Percentiles rank a stretch among this genome's conserved stretches.
phyloP scores from a whole-genome alignment of 1,140 invertebrate species.

The Battus philenor region DNA sequence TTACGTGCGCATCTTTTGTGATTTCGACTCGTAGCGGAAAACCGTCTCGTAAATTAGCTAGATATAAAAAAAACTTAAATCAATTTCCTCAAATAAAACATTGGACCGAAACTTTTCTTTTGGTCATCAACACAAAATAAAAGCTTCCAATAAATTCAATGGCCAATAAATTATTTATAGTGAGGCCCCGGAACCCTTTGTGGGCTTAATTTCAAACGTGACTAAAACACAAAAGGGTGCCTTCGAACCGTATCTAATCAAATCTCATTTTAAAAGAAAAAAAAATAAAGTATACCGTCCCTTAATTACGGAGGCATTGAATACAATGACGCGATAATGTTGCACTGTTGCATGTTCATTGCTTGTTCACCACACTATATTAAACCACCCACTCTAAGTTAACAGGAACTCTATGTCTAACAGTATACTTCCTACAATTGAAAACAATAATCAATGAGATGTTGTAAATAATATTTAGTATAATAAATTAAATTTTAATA shows the following conservation, averaged over 20 bases:
- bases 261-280: conserved; percentile 27
- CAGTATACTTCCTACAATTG: too few relatives aligned
- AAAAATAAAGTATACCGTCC: conserved; percentile 19
- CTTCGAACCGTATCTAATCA: conserved; percentile 26
- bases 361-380: neutral
- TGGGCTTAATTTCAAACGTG: conserved; percentile 27
- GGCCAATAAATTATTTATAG: conserved; percentile 21
- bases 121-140: conserved; percentile 17
- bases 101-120: conserved; percentile 4
- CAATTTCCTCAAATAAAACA: conserved; percentile 13
- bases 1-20: conserved; percentile 3
- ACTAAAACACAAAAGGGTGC: conserved; percentile 28
- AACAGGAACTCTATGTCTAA: too few relatives aligned
- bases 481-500: neutral
- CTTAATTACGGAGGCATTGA: conserved; percentile 2
- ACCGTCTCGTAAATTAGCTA: conserved; percentile 8
- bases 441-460: too few relatives aligned
- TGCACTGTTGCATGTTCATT: neutral
- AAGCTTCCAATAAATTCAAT: conserved; percentile 15
- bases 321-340: neutral
- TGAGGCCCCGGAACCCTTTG: conserved; percentile 18
- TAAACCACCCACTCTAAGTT: too few relatives aligned
- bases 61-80: conserved; percentile 11
- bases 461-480: too few relatives aligned
- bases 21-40: neutral